These are phyloP conservation scores for Spodoptera frugiperda DNA, from an alignment of 1,140 invertebrate species.

Conservation along the genomic window DNA sequence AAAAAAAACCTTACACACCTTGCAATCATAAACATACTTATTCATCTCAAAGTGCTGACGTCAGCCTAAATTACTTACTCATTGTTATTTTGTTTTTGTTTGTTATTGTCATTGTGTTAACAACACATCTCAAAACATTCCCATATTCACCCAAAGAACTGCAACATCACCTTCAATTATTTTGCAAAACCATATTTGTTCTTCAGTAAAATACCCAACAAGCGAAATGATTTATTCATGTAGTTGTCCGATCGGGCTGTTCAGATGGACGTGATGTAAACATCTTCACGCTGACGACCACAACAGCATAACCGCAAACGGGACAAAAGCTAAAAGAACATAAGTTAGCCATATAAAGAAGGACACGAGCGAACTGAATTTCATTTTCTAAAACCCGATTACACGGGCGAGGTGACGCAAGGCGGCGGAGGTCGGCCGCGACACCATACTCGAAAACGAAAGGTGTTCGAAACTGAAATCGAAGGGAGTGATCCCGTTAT, in stretches of 20 bases:
- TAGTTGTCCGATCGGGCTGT: background rate
- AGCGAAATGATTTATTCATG: conserved; percentile 11
- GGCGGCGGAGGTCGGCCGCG: conserved; percentile 73
- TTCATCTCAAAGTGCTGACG: too few relatives aligned
- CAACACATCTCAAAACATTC: background rate
- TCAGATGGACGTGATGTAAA: conserved; percentile 15
- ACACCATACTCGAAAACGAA: conserved; percentile 81
- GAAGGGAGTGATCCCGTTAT: conserved; percentile 83
- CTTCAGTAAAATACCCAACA: background rate
- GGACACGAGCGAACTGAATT: conserved; percentile 79
- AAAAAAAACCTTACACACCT: too few relatives aligned
- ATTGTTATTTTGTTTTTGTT: background rate
- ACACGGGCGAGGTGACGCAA: conserved; percentile 75
- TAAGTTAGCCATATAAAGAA: conserved; percentile 70
- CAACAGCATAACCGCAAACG: conserved; percentile 63
- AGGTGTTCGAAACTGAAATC: conserved; percentile 81
- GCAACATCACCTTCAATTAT: background rate
- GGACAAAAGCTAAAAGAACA: conserved; percentile 56
- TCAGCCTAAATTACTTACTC: too few relatives aligned
- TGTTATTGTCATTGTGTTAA: background rate
- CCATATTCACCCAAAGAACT: background rate
- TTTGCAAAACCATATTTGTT: background rate
- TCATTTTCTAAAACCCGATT: conserved; percentile 85
- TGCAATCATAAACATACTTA: too few relatives aligned
- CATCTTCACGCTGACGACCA: conserved; percentile 45